A percentile compares a stretch with the other conserved stretches of the same genome.
Evolutionary conservation across 2,888 invertebrate genomes (phyloP).

Genomic region (Julus scandinavius): DNA sequence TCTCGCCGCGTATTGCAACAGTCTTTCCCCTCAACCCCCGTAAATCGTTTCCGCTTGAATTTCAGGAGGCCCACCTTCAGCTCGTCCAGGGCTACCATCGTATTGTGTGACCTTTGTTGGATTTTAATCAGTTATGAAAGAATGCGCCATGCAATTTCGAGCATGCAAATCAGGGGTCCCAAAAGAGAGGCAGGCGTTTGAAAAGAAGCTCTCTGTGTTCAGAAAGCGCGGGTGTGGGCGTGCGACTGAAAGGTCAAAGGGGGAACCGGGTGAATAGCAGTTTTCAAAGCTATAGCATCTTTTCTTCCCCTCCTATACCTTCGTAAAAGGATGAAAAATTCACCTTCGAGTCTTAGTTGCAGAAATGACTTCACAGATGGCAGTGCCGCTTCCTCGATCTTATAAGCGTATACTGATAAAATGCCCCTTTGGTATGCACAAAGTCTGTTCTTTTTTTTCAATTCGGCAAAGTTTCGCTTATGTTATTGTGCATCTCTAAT

Average conservation of each 20-base stretch:
- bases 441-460: no score
- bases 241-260: conserved; percentile 25
- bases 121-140: conserved; percentile 30
- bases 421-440: no score
- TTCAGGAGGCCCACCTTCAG: conserved; percentile 24
- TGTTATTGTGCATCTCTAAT: no score
- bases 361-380: conserved; percentile 13
- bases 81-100: conserved; percentile 9
- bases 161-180: conserved; percentile 24
- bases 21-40: not conserved
- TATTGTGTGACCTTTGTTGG: conserved; percentile 27
- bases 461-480: no score
- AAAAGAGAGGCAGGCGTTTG: conserved; percentile 23
- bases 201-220: conserved; percentile 3
- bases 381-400: not conserved
- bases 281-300: conserved; percentile 1
- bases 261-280: conserved; percentile 24
- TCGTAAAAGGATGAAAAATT: not conserved
- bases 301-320: not conserved
- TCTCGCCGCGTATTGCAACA: not conserved
- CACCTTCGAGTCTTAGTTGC: conserved; percentile 1
- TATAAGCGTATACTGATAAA: not conserved
- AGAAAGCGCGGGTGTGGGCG: conserved; percentile 23
- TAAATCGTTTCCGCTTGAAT: conserved; percentile 5
- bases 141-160: conserved; percentile 27